Evolutionary conservation across 2,888 invertebrate species (phyloP).

Genomic region (Eupithecia subumbrata): DNA sequence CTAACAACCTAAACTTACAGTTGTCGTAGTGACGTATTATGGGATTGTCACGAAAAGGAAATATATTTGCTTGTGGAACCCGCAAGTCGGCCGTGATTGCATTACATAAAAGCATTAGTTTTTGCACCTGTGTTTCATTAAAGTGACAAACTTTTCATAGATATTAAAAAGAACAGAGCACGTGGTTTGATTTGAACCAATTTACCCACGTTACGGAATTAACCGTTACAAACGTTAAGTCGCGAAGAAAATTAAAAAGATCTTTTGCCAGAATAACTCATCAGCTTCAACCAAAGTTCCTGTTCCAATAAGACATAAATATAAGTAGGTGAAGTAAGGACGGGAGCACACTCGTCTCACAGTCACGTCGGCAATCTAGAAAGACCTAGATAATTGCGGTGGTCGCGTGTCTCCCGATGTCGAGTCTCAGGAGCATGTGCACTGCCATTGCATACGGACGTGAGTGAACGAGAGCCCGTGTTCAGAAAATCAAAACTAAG

Average conservation of each 20-base stretch:
- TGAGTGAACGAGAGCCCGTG: background rate
- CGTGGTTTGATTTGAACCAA: slow-evolving; percentile 10
- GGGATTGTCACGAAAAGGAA: background rate
- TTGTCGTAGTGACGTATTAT: too few species aligned
- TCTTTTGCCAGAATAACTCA: background rate
- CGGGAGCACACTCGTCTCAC: slow-evolving; percentile 9
- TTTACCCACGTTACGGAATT: slow-evolving; percentile 28
- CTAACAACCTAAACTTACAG: too few species aligned
- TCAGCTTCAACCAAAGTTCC: background rate
- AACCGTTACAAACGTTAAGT: slow-evolving; percentile 27
- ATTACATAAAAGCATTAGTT: background rate
- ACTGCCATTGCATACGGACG: background rate
- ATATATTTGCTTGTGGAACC: background rate
- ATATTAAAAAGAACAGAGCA: slow-evolving; percentile 16
- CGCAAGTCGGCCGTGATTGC: background rate
- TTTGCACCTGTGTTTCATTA: slow-evolving; percentile 17
- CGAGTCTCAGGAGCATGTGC: background rate
- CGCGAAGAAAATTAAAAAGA: slow-evolving; percentile 36
- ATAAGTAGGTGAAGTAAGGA: slow-evolving; percentile 4
- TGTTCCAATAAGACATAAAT: background rate
- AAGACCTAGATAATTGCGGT: slow-evolving; percentile 23
- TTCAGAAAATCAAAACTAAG: too few species aligned
- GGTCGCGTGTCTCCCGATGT: background rate
- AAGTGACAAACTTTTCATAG: slow-evolving; percentile 8
- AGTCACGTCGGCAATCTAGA: slow-evolving; percentile 26